phyloP scores from a whole-genome alignment of 2,113 vertebrate species.

The Chunga burmeisteri region DNA sequence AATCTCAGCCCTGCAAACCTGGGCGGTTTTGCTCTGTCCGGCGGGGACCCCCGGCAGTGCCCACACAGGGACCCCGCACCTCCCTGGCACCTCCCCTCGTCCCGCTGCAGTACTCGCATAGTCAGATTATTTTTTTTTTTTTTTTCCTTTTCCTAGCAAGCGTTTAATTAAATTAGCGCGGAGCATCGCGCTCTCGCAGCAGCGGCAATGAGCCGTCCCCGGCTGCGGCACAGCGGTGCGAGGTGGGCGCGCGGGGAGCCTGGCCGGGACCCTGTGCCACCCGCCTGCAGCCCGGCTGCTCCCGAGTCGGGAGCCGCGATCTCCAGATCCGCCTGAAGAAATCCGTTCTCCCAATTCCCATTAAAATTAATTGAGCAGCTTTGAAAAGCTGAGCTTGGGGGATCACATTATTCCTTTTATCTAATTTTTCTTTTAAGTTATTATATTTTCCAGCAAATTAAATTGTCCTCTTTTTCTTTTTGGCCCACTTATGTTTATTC shows the following conservation, averaged over 20 bases:
- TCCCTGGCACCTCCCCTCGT: neutral
- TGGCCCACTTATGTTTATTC: neutral
- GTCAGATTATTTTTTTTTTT: neutral
- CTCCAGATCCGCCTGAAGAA: neutral
- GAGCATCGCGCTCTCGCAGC: neutral
- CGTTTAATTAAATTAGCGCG: neutral
- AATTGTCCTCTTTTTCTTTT: neutral
- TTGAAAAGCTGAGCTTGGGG: neutral
- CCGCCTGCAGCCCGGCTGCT: neutral
- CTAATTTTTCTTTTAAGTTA: neutral
- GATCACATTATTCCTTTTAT: neutral
- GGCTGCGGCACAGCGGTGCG: neutral
- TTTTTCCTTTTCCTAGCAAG: neutral
- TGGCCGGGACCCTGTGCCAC: neutral
- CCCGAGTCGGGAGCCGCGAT: neutral
- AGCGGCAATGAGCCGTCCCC: neutral
- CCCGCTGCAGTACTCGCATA: fast-evolving
- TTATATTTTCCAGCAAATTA: constrained; percentile 26
- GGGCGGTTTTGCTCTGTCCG: fast-evolving
- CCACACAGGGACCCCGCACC: neutral
- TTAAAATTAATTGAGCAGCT: constrained; percentile 18
- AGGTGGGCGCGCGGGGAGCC: fast-evolving
- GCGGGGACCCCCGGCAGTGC: fast-evolving
- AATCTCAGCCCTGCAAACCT: neutral
- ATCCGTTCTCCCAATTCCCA: neutral